These are phyloP conservation scores for Alcedo atthis DNA, from an alignment of 2,797 vertebrate genomes.

Conservation along the genomic window DNA sequence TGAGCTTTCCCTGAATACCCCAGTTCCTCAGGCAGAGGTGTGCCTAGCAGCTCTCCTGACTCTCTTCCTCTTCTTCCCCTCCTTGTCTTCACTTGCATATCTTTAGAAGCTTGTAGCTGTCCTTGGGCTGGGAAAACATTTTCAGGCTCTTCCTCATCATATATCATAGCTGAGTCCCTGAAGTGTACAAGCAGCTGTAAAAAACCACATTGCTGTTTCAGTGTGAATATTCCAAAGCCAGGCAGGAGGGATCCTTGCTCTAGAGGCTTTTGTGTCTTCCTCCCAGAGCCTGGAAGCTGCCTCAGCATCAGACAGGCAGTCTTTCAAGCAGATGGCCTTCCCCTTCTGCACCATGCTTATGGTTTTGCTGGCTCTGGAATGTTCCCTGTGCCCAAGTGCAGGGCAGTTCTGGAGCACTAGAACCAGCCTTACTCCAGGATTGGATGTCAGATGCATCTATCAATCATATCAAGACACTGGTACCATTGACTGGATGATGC, in stretches of 20 bases:
- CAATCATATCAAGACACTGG: not conserved
- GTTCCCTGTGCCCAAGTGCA: not conserved
- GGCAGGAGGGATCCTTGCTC: not conserved
- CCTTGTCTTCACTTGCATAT: not conserved
- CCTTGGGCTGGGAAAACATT: not conserved
- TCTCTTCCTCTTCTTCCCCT: not conserved
- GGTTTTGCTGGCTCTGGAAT: not conserved
- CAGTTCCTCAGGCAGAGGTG: not conserved
- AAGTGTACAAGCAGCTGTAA: not conserved
- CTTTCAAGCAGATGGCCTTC: not conserved
- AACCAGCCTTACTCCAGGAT: not conserved
- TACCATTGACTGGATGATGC: not conserved
- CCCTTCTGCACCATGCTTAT: not conserved
- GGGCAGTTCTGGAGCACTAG: not conserved
- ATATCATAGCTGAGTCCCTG: not conserved
- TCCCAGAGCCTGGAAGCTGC: not conserved
- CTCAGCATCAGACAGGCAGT: not conserved
- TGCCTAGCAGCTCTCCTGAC: not conserved
- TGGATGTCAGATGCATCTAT: not conserved
- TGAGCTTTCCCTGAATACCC: not conserved
- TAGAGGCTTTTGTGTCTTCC: not conserved
- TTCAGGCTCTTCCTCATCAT: not conserved
- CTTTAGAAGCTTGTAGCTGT: not conserved
- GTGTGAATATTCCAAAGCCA: not conserved
- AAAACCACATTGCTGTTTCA: not conserved